A percentile compares a stretch with the other conserved stretches of the same genome.
phyloP scores from a whole-genome alignment of 2,888 invertebrate genomes.

The Phorcus lineatus region DNA sequence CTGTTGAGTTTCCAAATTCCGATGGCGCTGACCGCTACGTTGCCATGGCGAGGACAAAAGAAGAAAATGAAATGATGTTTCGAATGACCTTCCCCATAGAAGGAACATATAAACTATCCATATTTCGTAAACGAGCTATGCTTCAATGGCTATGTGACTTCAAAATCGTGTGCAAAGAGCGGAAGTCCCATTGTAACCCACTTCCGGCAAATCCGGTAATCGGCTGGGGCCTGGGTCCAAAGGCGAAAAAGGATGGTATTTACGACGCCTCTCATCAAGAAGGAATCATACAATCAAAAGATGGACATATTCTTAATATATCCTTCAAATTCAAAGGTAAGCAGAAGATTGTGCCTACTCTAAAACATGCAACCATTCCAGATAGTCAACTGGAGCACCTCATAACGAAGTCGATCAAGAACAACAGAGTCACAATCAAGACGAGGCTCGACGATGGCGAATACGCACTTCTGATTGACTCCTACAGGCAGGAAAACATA shows the following conservation, averaged over 20 bases:
- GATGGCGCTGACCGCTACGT: neutral
- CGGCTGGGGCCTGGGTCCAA: slow-evolving; percentile 7
- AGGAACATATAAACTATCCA: neutral
- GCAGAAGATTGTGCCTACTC: neutral
- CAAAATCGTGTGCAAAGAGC: neutral
- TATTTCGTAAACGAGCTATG: neutral
- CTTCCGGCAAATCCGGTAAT: neutral
- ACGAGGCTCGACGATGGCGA: neutral
- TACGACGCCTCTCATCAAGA: slow-evolving; percentile 11
- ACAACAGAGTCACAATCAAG: neutral
- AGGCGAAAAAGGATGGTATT: neutral
- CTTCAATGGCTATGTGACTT: neutral
- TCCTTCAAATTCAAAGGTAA: slow-evolving; percentile 3
- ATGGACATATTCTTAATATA: neutral
- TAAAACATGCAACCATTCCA: neutral
- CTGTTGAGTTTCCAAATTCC: neutral
- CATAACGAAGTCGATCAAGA: neutral
- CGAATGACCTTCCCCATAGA: neutral
- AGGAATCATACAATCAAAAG: slow-evolving; percentile 9
- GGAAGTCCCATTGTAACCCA: neutral
- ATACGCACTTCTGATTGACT: slow-evolving; percentile 7
- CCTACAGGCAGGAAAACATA: neutral
- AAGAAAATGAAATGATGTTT: neutral
- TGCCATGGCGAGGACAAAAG: neutral
- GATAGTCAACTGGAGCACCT: neutral